Base-by-base conservation (phyloP, 2,113 vertebrate species). In the Coracopsis vasa region DNA sequence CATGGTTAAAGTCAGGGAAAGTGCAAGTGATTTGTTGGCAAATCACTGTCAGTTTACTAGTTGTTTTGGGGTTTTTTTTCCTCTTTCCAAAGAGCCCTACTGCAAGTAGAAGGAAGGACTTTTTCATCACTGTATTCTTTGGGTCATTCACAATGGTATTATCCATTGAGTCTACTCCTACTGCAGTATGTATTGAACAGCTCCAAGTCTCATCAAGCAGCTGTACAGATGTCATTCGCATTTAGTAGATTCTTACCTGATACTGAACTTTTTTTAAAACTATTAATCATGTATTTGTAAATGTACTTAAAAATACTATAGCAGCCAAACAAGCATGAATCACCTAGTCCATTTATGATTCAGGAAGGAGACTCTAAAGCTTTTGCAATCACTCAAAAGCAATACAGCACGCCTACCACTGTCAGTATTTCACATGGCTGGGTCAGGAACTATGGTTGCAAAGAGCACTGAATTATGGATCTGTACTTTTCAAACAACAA, bases 381-480 rank as follows among this genome's bases (percentile, higher is more conserved):
- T 86, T 79, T 74, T 73, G 12, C 42, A 72, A 29, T 88, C 41
- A 54, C 11, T 91, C 48, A 70, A 70, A 62, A 90, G 20, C 16
- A 45, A 71, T 47, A 35, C 13, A 44, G 27, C 66, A 54, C 35
- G 79, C 51, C 75, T 82, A 62, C n/a, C 9, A 47, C 14, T 65
- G 41, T 71, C 71, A 95, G 37, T 88, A 95, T 78, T 94, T 93
- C 60, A 80, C 67, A n/a, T 4, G 16, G 20, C 4, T 11, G 5
- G 66, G 67, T 95, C 74, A 93, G 70, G 67, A 96, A 33, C 71
- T 70, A 19, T 37, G 42, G 54, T 74, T 86, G 78, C 39, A 90
- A 93, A 83, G 35, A 81, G 24, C 62, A 51, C 5, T 91, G 84
- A 96, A 85, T 86, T 91, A 91, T 88, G 54, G 74, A 95, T 71